Evolutionary conservation across 2,113 vertebrate species (phyloP).

Genomic region (Thymallus thymallus): DNA sequence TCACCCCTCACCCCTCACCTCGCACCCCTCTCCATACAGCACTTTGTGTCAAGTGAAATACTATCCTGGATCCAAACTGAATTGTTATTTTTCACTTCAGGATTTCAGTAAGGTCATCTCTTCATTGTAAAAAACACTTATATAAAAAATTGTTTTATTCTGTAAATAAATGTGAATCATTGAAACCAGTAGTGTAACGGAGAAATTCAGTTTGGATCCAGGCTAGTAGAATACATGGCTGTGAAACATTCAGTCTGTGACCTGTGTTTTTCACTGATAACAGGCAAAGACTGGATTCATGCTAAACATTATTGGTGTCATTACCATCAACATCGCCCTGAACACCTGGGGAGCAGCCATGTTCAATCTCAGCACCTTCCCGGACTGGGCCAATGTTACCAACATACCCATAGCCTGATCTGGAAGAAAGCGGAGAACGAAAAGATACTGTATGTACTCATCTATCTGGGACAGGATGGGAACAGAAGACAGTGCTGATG

Average conservation of each 20-base stretch:
- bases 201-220: too few relatives aligned
- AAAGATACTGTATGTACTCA: constrained; percentile 5
- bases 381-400: constrained; percentile 80
- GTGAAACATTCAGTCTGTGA: background rate
- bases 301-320: constrained; percentile 79
- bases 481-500: too few relatives aligned
- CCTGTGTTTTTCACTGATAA: constrained; percentile 2
- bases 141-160: too few relatives aligned
- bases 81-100: too few relatives aligned
- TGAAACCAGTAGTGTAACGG: background rate
- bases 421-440: background rate
- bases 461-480: background rate
- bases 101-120: too few relatives aligned
- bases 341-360: constrained; percentile 77
- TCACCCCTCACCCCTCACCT: too few relatives aligned
- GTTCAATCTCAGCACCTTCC: constrained; percentile 74
- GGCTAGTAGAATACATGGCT: background rate
- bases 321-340: constrained; percentile 76
- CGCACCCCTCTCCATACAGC: background rate
- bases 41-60: too few relatives aligned
- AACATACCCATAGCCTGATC: constrained; percentile 39
- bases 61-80: too few relatives aligned
- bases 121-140: too few relatives aligned
- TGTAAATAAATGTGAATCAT: background rate
- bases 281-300: constrained; percentile 79